Evolutionary conservation across 2,888 invertebrate species (phyloP).

Genomic region (Hipparchia semele): DNA sequence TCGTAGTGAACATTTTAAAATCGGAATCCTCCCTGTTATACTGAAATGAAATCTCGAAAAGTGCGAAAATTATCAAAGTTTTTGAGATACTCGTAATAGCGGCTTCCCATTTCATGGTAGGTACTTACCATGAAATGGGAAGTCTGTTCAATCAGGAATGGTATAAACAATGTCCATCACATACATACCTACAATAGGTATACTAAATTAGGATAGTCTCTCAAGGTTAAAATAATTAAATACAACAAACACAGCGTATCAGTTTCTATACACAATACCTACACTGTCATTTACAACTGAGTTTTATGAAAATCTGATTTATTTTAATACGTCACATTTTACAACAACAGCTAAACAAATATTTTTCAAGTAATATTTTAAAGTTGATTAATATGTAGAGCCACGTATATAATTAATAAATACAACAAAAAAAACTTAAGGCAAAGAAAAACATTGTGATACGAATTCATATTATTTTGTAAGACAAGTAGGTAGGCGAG

Average conservation of each 20-base stretch:
- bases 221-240: constrained; percentile 33
- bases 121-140: neutral
- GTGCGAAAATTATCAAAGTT: too few relatives aligned
- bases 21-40: too few relatives aligned
- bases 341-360: neutral
- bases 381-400: neutral
- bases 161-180: constrained; percentile 21
- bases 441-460: neutral
- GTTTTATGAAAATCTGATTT: neutral
- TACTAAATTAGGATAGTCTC: constrained; percentile 31
- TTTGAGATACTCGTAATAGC: too few relatives aligned
- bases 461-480: too few relatives aligned
- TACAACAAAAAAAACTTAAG: neutral
- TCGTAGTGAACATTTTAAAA: too few relatives aligned
- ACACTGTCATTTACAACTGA: neutral
- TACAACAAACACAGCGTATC: constrained; percentile 14
- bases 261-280: constrained; percentile 1
- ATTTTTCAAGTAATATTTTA: neutral
- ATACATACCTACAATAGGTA: neutral
- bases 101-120: too few relatives aligned
- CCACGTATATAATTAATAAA: neutral
- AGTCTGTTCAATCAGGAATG: constrained; percentile 9
- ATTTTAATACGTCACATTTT: too few relatives aligned
- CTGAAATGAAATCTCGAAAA: too few relatives aligned
- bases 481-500: neutral